Evolutionary conservation across 2,797 vertebrate species (phyloP).

Genomic region (Phoxinus dragarum): DNA sequence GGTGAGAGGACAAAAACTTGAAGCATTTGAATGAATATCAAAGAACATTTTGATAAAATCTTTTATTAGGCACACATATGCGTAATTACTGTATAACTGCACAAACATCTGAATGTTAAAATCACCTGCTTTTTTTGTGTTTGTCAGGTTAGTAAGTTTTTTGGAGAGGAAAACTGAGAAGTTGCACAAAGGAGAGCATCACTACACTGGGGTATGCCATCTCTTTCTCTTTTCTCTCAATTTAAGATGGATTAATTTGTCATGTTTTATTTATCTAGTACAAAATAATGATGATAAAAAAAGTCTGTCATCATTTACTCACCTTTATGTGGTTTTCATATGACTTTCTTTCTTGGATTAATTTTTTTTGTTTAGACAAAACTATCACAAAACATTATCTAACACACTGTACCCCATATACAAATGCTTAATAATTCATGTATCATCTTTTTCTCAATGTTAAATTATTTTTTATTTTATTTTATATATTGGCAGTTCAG

Average conservation of each 20-base stretch:
- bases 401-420: neutral
- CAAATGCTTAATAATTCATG: neutral
- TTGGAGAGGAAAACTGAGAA: conserved; percentile 87
- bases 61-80: neutral
- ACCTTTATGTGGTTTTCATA: neutral
- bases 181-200: conserved; percentile 91
- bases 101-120: neutral
- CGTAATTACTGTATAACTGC: neutral
- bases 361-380: neutral
- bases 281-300: neutral
- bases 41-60: neutral
- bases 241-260: neutral
- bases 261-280: neutral
- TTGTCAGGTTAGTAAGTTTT: conserved; percentile 87
- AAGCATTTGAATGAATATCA: neutral
- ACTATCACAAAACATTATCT: neutral
- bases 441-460: neutral
- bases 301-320: neutral
- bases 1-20: conserved; percentile 74
- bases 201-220: conserved; percentile 89
- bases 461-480: no score
- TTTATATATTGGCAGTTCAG: neutral
- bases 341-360: neutral
- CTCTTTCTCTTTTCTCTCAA: neutral
- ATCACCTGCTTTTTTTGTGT: neutral